A percentile compares a stretch with the other conserved stretches of the same genome.
Conservation (phyloP, 2,888 invertebrate species). For the Rhamphomyia laevipes region DNA sequence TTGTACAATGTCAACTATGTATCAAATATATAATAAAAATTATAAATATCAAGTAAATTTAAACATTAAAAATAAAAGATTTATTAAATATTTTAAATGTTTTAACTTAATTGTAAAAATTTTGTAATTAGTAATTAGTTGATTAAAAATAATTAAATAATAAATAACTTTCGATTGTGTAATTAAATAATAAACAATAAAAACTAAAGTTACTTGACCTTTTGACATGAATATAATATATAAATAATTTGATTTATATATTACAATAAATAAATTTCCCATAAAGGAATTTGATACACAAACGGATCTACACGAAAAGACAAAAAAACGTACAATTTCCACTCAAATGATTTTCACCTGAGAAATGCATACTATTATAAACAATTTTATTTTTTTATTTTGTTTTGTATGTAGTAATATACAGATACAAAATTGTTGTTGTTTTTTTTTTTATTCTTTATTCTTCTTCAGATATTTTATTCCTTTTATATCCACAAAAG, state of each 20-base stretch:
- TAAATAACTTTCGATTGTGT: too few relatives aligned
- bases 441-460: neutral
- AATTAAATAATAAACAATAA: neutral
- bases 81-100: too few relatives aligned
- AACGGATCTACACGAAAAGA: neutral
- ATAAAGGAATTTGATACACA: neutral
- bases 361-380: neutral
- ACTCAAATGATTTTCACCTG: conserved; percentile 1
- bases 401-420: too few relatives aligned
- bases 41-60: too few relatives aligned
- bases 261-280: neutral
- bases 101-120: too few relatives aligned
- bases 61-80: too few relatives aligned
- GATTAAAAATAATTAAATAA: too few relatives aligned
- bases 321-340: neutral
- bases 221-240: neutral
- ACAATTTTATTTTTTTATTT: too few relatives aligned
- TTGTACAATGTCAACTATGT: too few relatives aligned
- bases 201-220: neutral
- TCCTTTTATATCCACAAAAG: neutral
- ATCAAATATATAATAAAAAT: too few relatives aligned
- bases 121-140: too few relatives aligned
- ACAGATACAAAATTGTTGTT: neutral
- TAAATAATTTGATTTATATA: neutral
- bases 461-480: neutral